phyloP scores from a whole-genome alignment of 2,888 invertebrate genomes.

The Carcina quercana region DNA sequence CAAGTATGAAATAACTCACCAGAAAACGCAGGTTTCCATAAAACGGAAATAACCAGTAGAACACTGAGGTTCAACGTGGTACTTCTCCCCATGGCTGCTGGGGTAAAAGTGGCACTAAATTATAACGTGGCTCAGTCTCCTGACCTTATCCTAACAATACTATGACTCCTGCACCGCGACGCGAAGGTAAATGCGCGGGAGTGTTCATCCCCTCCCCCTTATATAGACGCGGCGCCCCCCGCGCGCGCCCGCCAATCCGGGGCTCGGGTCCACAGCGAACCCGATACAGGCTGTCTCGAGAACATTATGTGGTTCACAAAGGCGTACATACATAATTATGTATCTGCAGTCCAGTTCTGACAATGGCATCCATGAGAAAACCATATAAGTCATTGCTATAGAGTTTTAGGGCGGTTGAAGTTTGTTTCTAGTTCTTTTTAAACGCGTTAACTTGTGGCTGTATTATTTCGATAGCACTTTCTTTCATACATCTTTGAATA shows the following conservation, averaged over 20 bases:
- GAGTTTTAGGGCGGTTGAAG: too few species aligned
- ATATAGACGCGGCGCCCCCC: conserved; percentile 37
- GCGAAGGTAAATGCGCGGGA: conserved; percentile 50
- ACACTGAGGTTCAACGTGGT: conserved; percentile 51
- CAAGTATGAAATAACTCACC: conserved; percentile 55
- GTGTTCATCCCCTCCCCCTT: conserved; percentile 24
- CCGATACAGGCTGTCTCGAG: not conserved
- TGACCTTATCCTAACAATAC: conserved; percentile 47
- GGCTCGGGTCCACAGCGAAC: too few species aligned
- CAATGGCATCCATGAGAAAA: too few species aligned
- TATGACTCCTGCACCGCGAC: conserved; percentile 40
- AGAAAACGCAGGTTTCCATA: conserved; percentile 54
- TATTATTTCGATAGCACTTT: too few species aligned
- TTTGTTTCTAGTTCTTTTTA: too few species aligned
- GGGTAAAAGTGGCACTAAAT: conserved; percentile 44
- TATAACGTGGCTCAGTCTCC: conserved; percentile 43
- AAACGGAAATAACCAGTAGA: conserved; percentile 53
- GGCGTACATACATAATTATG: too few species aligned
- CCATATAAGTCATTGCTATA: too few species aligned
- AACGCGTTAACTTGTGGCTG: too few species aligned
- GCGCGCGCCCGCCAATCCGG: conserved; percentile 16
- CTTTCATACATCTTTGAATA: too few species aligned
- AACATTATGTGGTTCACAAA: too few species aligned
- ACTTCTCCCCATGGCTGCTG: conserved; percentile 55
- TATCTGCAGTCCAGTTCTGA: too few species aligned